Evolutionary conservation across 2,113 vertebrate genomes (phyloP), one percentile per base, ranked within the genome.

Genomic region (Mormoops blainvillei): DNA sequence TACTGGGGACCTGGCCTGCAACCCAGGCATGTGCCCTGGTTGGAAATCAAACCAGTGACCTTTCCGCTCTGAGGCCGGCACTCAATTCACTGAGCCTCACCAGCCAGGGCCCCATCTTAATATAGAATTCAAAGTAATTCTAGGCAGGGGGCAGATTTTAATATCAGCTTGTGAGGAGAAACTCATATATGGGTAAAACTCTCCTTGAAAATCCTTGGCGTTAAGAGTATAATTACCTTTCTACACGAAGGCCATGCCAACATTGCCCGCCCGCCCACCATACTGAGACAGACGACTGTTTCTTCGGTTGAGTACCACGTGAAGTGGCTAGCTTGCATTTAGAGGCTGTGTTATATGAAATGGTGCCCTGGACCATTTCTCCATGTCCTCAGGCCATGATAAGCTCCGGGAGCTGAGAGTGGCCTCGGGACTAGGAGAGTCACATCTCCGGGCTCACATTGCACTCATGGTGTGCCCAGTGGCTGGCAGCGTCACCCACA

Each of bases 161-260:
- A 28, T 71, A 54, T 63, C 45, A 78, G 77, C 52, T 94, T 96
- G 24, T 78, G 26, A 7, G 52, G 77, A 71, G 31, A 71, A 92
- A 88, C 45, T 80, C 71, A 56, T 9, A 24, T 78, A 63, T 18
- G 92, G 19, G 26, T 38, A 88, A 78, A 68, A 45, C 9, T 74
- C 18, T n/a, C 71, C 56, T 89, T 43, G n/a, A 86, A 50, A 92
- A 84, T 82, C 50, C 61, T 88, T 84, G 61, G 4, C 4, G 26
- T 50, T 70, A 67, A 56, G 45, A 58, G 43, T 67, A 28, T 28
- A 71, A 45, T 33, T 5, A 63, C n/a, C 22, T 38, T 54, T 63
- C 43, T 22, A 33, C 52, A 15, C 14, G 36, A 74, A 36, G 24
- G 22, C n/a, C 28, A 74, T 13, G 8, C 15, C 52, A 20, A 12